Evolutionary conservation across 2,797 vertebrate species (phyloP).

Genomic region (Poecile montanus): DNA sequence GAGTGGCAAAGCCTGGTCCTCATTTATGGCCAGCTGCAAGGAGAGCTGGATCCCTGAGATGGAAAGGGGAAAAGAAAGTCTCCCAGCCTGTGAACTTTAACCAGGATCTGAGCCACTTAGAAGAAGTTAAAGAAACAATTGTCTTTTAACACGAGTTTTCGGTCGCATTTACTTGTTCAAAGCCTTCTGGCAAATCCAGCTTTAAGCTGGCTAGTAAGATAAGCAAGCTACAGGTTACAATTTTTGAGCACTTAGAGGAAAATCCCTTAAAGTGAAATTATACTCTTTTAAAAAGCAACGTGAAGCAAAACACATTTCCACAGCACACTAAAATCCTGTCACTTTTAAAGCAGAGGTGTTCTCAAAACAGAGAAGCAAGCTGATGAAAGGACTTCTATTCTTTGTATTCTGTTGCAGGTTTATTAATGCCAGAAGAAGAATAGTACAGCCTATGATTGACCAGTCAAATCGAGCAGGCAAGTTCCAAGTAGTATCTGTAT

Average conservation of each 20-base stretch:
- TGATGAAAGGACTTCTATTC: constrained; percentile 75
- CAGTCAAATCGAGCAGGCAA: constrained; percentile 99
- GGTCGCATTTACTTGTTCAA: constrained; percentile 13
- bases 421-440: constrained; percentile 99
- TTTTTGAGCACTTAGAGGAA: constrained; percentile 24
- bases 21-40: constrained; percentile 98
- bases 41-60: constrained; percentile 83
- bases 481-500: constrained; percentile 74
- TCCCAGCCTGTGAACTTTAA: constrained; percentile 78
- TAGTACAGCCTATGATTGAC: constrained; percentile 99
- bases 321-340: background rate
- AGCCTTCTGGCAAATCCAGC: constrained; percentile 47
- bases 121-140: constrained; percentile 68
- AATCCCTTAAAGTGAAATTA: constrained; percentile 48
- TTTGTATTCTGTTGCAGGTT: constrained; percentile 89
- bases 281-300: background rate
- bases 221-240: background rate
- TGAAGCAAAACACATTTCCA: background rate
- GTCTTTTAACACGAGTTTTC: constrained; percentile 50
- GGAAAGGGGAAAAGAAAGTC: constrained; percentile 34
- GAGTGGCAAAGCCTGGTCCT: constrained; percentile 94
- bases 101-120: constrained; percentile 72
- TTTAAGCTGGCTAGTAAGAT: constrained; percentile 14
- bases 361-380: constrained; percentile 33
- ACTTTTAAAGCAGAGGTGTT: constrained; percentile 20